Base-by-base conservation (phyloP, 2,113 vertebrate species). In the Ptilonorhynchus violaceus region DNA sequence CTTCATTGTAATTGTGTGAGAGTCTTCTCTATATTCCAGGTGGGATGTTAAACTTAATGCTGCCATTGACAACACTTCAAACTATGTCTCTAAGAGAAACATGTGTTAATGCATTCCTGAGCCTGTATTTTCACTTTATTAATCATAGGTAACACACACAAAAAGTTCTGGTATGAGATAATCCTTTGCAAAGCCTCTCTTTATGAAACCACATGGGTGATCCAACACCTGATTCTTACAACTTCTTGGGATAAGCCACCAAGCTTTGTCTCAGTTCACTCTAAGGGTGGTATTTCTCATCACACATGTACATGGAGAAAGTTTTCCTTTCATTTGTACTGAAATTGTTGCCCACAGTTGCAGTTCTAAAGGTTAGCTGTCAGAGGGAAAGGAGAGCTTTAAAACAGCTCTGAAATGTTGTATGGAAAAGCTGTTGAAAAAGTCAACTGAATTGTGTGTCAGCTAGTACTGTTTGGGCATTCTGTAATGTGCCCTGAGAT, bases 331-430 rank as follows among this genome's bases (percentile, higher is more conserved):
- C 25, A 42, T 9, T 88, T 90, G 37, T 39, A 47, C 21, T 55
- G 39, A 93, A 81, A 42, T 59, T 83, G 5, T 21, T 72, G 52
- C 14, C 47, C 44, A 60, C 2, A 1, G 24, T 91, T 92, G 85
- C 58, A 24, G 11, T 80, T 91, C 24, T 86, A 66, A 72, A 91
- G 10, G 23, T 83, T 52, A 76, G 28, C 11, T 60, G 15, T 31
- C 91, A 76, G 64, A 76, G 31, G 41, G 46, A 88, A 80, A 83
- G 35, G 8, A 80, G 62, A 84, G 4, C 15, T 96, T 60, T 88
- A 88, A 95, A 78, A 85, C 64, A 91, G 31, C 25, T 74, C 49
- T 76, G 30, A 88, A 64, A 77, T 53, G 20, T 49, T 80, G 15
- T 78, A 49, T 22, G 52, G 37, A 18, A 16, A 88, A 88, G 55